phyloP scores from a whole-genome alignment of 2,888 invertebrate species.

The Drosophila affinis region DNA sequence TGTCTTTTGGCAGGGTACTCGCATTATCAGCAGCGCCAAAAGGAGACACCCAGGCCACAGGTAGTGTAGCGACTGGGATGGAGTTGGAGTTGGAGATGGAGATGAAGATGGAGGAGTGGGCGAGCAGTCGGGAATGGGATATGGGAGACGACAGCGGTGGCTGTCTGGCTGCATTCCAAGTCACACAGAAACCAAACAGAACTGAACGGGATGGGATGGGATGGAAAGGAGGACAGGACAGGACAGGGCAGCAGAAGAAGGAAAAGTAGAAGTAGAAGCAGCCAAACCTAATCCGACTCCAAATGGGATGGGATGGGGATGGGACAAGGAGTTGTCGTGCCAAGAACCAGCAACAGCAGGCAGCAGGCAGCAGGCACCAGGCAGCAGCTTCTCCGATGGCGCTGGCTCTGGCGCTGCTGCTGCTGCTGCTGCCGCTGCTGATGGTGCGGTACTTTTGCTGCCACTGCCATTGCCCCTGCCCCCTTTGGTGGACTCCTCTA shows the following conservation, averaged over 20 bases:
- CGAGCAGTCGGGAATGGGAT: slow-evolving; percentile 1
- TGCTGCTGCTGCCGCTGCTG: slow-evolving; percentile 35
- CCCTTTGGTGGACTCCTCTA: slow-evolving; percentile 36
- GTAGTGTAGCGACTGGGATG: not conserved
- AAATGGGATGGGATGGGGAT: slow-evolving; percentile 33
- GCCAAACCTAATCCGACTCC: slow-evolving; percentile 49
- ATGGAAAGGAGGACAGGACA: not conserved
- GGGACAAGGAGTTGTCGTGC: slow-evolving; percentile 38
- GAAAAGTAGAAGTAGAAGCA: slow-evolving; percentile 28
- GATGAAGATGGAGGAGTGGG: slow-evolving; percentile 20
- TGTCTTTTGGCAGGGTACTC: too few species aligned
- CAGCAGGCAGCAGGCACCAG: slow-evolving; percentile 3
- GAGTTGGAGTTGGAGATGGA: not conserved
- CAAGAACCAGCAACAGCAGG: slow-evolving; percentile 37
- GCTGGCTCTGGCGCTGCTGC: slow-evolving; percentile 40
- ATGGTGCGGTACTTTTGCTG: slow-evolving; percentile 48
- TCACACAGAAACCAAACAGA: slow-evolving; percentile 27
- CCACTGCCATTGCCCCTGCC: slow-evolving; percentile 10
- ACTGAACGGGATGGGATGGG: slow-evolving; percentile 2
- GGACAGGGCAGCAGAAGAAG: slow-evolving; percentile 21
- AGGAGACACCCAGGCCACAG: not conserved
- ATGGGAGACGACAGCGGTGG: slow-evolving; percentile 16
- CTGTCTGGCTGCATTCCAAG: slow-evolving; percentile 52
- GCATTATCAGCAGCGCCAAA: too few species aligned
- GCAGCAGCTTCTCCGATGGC: slow-evolving; percentile 5